Evolutionary conservation across 1,140 invertebrate genomes (phyloP).

Genomic region (Subanguina moxae): DNA sequence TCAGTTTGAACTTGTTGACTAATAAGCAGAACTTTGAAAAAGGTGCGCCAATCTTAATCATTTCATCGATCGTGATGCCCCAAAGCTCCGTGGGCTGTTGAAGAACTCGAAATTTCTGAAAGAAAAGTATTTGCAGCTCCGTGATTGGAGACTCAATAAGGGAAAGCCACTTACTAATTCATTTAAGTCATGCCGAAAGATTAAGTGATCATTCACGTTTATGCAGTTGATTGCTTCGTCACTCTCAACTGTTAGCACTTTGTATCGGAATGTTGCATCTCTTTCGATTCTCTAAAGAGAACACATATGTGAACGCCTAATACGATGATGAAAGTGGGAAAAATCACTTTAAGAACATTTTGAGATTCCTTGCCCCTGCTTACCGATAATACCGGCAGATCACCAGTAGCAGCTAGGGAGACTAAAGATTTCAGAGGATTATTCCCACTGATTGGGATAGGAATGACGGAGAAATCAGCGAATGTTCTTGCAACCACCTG

Average conservation of each 20-base stretch:
- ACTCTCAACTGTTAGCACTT: slow-evolving; percentile 45
- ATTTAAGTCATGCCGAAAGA: slow-evolving; percentile 45
- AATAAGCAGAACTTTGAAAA: slow-evolving; percentile 45
- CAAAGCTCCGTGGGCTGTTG: slow-evolving; percentile 49
- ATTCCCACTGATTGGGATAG: slow-evolving; percentile 34
- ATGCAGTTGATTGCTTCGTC: slow-evolving; percentile 52
- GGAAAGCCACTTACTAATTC: slow-evolving; percentile 48
- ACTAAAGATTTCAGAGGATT: slow-evolving; percentile 49
- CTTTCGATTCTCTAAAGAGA: slow-evolving; percentile 50
- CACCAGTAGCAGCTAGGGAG: slow-evolving; percentile 43
- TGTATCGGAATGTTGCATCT: slow-evolving; percentile 55
- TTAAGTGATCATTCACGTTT: slow-evolving; percentile 51
- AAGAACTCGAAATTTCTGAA: slow-evolving; percentile 52
- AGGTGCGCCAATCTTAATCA: slow-evolving; percentile 45
- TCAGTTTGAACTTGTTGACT: slow-evolving; percentile 35
- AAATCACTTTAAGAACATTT: slow-evolving; percentile 25
- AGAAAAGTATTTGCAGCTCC: slow-evolving; percentile 14
- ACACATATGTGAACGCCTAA: slow-evolving; percentile 8
- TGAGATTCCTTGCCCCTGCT: slow-evolving; percentile 50
- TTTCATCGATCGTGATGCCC: slow-evolving; percentile 44
- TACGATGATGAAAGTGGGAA: not conserved
- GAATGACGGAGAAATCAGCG: slow-evolving; percentile 51
- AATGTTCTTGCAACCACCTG: slow-evolving; percentile 50
- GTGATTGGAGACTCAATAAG: slow-evolving; percentile 1
- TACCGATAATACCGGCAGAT: slow-evolving; percentile 48